Conservation (phyloP, 2,888 invertebrate genomes). For the Lysandra bellargus region DNA sequence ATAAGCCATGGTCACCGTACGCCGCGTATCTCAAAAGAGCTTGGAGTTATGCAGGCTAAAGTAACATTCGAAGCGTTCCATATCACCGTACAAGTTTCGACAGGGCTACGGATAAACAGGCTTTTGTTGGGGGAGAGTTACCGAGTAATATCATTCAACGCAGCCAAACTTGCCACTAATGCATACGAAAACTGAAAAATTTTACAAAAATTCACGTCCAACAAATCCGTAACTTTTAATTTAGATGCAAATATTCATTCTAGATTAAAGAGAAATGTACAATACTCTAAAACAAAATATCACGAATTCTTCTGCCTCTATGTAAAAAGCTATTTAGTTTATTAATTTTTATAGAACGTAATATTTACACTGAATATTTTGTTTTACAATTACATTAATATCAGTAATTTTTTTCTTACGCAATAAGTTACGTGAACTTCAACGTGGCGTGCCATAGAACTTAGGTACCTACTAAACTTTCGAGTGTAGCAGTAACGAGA, state of each 20-base stretch:
- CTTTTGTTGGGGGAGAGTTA: conserved; percentile 35
- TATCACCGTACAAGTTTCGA: conserved; percentile 40
- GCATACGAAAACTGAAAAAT: conserved; percentile 26
- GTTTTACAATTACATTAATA: too few species aligned
- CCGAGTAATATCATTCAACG: conserved; percentile 33
- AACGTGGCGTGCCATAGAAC: not conserved
- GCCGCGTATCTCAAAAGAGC: conserved; percentile 32
- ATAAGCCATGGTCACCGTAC: conserved; percentile 26
- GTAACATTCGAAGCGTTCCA: conserved; percentile 35
- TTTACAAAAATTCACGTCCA: not conserved
- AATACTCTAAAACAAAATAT: not conserved
- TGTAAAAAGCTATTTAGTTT: too few species aligned
- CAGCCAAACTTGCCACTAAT: conserved; percentile 30
- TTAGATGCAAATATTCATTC: not conserved
- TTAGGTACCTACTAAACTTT: not conserved
- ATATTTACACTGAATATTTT: too few species aligned
- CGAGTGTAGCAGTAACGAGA: not conserved
- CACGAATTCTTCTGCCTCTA: too few species aligned
- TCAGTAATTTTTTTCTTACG: not conserved
- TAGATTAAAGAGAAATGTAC: not conserved
- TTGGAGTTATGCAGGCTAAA: conserved; percentile 34
- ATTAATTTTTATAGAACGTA: too few species aligned
- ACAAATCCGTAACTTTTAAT: not conserved
- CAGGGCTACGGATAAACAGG: conserved; percentile 39
- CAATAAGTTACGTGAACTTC: not conserved